Conservation (phyloP, 2,797 vertebrate species). For the Arnoldichthys spilopterus region DNA sequence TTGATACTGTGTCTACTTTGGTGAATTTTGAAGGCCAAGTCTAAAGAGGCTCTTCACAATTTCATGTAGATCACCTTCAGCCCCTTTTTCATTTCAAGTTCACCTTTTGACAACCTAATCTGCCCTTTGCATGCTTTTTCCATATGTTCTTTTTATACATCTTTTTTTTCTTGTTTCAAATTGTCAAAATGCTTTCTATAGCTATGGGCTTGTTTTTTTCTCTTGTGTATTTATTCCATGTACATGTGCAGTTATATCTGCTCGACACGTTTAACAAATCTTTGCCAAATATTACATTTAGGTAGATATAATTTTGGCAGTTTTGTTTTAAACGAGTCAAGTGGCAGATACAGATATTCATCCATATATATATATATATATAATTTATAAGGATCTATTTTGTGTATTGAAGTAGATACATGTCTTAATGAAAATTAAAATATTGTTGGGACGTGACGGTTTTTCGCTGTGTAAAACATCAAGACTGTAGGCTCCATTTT, state of each 20-base stretch:
- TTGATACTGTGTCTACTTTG: conserved; percentile 60
- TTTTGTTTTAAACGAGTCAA: conserved; percentile 56
- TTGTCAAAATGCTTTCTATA: conserved; percentile 64
- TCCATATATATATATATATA: conserved; percentile 79
- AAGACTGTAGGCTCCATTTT: conserved; percentile 73
- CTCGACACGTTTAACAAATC: conserved; percentile 65
- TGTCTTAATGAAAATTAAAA: conserved; percentile 78
- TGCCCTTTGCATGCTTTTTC: conserved; percentile 63
- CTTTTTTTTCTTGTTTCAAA: conserved; percentile 59
- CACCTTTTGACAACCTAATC: conserved; percentile 74
- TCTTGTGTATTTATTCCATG: conserved; percentile 50
- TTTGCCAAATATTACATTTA: conserved; percentile 78
- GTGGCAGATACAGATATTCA: conserved; percentile 70
- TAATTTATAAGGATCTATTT: conserved; percentile 87
- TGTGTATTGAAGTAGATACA: conserved; percentile 82
- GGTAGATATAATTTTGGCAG: conserved; percentile 52
- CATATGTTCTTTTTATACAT: conserved; percentile 60
- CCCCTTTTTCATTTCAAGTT: conserved; percentile 73
- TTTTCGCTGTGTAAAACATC: conserved; percentile 73
- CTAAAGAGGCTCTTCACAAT: conserved; percentile 64
- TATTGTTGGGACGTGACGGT: conserved; percentile 69
- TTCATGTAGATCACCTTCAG: conserved; percentile 78
- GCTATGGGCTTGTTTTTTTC: conserved; percentile 65
- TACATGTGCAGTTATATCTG: conserved; percentile 66
- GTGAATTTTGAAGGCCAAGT: conserved; percentile 54